Evolutionary conservation across 2,113 vertebrate genomes (phyloP).

Genomic region (Osmerus mordax): DNA sequence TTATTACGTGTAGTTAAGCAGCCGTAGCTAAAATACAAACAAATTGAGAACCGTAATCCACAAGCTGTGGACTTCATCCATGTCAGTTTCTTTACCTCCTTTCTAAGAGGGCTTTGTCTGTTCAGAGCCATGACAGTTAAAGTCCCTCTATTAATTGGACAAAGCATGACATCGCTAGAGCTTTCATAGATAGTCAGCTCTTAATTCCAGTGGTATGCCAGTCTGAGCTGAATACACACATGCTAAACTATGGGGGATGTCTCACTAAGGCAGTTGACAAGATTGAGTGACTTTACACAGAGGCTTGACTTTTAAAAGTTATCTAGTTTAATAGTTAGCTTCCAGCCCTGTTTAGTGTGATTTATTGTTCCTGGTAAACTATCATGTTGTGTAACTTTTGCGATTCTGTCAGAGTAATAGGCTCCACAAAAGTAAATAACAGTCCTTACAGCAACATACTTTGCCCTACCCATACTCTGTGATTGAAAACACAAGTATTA

Average conservation of each 20-base stretch:
- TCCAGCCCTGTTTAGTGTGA: too few species aligned
- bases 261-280: too few species aligned
- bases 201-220: background rate
- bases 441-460: too few species aligned
- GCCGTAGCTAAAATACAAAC: background rate
- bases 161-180: conserved; percentile 2
- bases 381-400: too few species aligned
- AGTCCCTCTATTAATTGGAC: conserved; percentile 5
- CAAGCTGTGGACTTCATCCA: background rate
- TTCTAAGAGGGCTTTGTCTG: background rate
- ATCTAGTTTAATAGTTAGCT: too few species aligned
- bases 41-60: background rate
- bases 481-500: background rate
- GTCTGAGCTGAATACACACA: background rate
- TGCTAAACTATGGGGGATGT: too few species aligned
- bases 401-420: too few species aligned
- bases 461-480: background rate
- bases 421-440: too few species aligned
- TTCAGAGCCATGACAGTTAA: background rate
- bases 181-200: background rate
- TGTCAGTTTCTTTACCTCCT: background rate
- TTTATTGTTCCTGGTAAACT: too few species aligned
- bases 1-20: background rate
- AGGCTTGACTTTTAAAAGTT: too few species aligned
- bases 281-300: background rate